Evolutionary conservation across 2,888 invertebrate species (phyloP).

Genomic region (Odontomyia ornata): DNA sequence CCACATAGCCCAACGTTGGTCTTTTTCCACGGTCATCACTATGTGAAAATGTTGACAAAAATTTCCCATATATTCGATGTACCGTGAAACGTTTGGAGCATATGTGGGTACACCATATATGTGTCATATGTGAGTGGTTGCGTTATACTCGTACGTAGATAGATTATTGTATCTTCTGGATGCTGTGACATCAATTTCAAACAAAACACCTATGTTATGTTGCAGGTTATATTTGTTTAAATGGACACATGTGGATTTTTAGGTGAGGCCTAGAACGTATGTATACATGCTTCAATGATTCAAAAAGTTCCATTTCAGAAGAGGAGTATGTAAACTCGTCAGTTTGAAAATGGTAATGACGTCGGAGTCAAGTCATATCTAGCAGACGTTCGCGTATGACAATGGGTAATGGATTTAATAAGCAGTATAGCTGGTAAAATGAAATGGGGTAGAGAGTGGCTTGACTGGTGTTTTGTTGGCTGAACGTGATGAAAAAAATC

Average conservation of each 20-base stretch:
- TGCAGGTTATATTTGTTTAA: too few species aligned
- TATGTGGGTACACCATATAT: too few species aligned
- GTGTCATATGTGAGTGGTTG: too few species aligned
- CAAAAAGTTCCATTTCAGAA: constrained; percentile 8
- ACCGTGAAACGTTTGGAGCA: neutral
- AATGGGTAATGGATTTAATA: constrained; percentile 6
- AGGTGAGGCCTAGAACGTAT: neutral
- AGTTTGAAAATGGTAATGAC: too few species aligned
- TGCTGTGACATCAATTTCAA: neutral
- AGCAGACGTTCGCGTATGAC: neutral
- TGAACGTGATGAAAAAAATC: too few species aligned
- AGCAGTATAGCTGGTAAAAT: neutral
- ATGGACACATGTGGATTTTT: neutral
- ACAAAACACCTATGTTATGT: neutral
- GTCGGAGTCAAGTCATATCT: neutral
- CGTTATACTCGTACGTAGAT: too few species aligned
- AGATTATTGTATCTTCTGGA: neutral
- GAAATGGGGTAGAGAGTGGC: neutral
- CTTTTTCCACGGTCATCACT: neutral
- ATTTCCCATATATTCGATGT: neutral
- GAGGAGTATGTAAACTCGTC: too few species aligned
- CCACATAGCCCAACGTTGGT: constrained; percentile 2
- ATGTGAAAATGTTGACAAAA: constrained; percentile 11
- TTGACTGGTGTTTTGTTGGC: too few species aligned
- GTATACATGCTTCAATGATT: constrained; percentile 25